Conservation (phyloP, 2,797 vertebrate genomes). For the Artibeus lituratus region DNA sequence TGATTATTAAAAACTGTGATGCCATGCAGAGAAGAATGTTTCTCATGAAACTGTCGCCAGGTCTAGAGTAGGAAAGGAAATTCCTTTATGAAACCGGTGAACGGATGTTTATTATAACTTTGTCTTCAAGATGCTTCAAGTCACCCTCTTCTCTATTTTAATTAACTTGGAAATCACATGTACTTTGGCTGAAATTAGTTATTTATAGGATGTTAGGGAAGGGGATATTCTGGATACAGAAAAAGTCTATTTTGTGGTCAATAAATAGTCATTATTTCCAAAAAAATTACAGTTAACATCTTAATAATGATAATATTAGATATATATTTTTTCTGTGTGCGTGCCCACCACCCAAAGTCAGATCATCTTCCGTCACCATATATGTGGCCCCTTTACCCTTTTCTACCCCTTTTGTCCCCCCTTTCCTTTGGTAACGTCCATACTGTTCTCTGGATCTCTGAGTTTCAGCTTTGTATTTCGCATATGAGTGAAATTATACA, state of each 20-base stretch:
- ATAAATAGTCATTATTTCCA: slow-evolving; percentile 20
- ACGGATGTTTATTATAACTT: slow-evolving; percentile 26
- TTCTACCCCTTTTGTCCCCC: background rate
- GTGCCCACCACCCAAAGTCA: background rate
- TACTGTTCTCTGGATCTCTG: background rate
- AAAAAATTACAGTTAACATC: background rate
- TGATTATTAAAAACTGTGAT: slow-evolving; percentile 67
- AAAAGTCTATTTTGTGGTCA: background rate
- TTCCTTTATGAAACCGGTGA: slow-evolving; percentile 23
- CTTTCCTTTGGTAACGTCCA: background rate
- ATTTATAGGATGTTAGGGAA: slow-evolving; percentile 24
- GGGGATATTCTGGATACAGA: background rate
- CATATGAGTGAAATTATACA: background rate
- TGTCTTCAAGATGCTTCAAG: slow-evolving; percentile 10
- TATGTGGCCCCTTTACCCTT: background rate
- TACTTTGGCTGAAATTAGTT: slow-evolving; percentile 9
- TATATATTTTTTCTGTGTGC: background rate
- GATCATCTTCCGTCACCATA: background rate
- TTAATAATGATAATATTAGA: background rate
- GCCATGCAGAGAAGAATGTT: slow-evolving; percentile 54
- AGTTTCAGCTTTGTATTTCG: background rate
- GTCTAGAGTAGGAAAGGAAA: background rate
- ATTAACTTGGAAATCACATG: slow-evolving; percentile 23
- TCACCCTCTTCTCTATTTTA: background rate
- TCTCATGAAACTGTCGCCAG: slow-evolving; percentile 16